phyloP scores from a whole-genome alignment of 2,888 invertebrate species.

The Nematopogon swammerdamellus region DNA sequence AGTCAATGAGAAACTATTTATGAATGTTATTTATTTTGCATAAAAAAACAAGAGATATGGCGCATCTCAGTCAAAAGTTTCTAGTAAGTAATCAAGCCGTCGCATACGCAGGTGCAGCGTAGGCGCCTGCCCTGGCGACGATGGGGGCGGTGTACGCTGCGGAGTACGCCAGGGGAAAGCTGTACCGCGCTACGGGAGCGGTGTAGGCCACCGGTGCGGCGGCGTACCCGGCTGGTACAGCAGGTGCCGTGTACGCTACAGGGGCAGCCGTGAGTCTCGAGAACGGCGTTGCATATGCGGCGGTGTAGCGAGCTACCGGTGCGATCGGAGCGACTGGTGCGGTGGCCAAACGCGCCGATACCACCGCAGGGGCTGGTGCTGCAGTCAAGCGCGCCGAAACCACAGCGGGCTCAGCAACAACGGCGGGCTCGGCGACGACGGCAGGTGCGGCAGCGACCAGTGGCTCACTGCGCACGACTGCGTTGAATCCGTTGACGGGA shows the following conservation, averaged over 20 bases:
- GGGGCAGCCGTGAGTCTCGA: slow-evolving; percentile 19
- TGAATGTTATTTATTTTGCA: too few species aligned
- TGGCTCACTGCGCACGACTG: slow-evolving; percentile 36
- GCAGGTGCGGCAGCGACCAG: slow-evolving; percentile 20
- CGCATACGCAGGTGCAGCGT: too few species aligned
- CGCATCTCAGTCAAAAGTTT: too few species aligned
- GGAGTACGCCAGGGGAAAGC: too few species aligned
- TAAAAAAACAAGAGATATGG: too few species aligned
- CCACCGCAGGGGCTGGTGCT: slow-evolving; percentile 14
- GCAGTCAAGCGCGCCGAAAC: slow-evolving; percentile 21
- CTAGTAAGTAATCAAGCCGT: too few species aligned
- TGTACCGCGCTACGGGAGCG: too few species aligned
- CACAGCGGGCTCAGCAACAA: slow-evolving; percentile 20
- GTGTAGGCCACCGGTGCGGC: slow-evolving; percentile 4
- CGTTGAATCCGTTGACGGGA: slow-evolving; percentile 40
- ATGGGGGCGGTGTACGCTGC: too few species aligned
- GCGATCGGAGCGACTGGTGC: slow-evolving; percentile 16
- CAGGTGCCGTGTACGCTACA: slow-evolving; percentile 3
- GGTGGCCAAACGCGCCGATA: slow-evolving; percentile 5
- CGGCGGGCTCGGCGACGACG: slow-evolving; percentile 30
- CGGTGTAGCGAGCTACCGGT: slow-evolving; percentile 18
- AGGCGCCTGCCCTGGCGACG: too few species aligned
- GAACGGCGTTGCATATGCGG: slow-evolving; percentile 13
- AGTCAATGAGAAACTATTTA: too few species aligned
- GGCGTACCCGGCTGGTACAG: slow-evolving; percentile 7